Evolutionary conservation across 2,888 invertebrate species (phyloP), one percentile per base, ranked within the genome.

Genomic region (Cheiracanthium punctorium): DNA sequence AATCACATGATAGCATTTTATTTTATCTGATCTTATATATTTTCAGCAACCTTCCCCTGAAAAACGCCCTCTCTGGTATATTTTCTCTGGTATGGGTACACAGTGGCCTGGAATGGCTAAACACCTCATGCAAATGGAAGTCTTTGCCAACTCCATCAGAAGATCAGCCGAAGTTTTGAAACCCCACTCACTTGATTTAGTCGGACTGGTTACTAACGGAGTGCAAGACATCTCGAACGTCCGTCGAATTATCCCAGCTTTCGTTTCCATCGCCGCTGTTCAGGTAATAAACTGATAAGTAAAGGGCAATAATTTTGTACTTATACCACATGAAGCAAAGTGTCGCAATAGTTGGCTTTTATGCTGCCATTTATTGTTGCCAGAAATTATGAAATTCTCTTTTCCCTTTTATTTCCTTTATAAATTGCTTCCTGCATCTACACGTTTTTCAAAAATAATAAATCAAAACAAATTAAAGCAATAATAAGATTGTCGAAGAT

Each of bases 41-140:
- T 14, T 33, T 70, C 80, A 88, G 87, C 72, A 64, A 76, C 29
- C 43, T n/a, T 29, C 72, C 10, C 17, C 41, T 32, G 95, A 95
- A 64, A 94, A 94, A 88, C 94, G 96, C 17, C 97, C 98, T 0
- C 93, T 98, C 80, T 99, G 98, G 97, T 99, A 94, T 92, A 94
- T 99, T 88, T 99, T 97, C 93, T 96, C 98, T 69, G 99, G 99
- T 86, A 99, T 99, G 99, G 99, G 99, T 17, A 95, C 96, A 58
- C 99, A 99, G 93, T 99, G 98, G 98, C 94, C 96, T 71, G 97
- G 97, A 90, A 99, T 99, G 98, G 98, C 95, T n/a, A 95, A 95
- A 91, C 94, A 95, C 85, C 93, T 99, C 89, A 95, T 98, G 94
- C 92, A 93, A 88, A 93, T 99, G 88, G 96, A 97, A 77, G 92